Conservation (phyloP, 2,797 vertebrate genomes). For the Galago senegalensis region DNA sequence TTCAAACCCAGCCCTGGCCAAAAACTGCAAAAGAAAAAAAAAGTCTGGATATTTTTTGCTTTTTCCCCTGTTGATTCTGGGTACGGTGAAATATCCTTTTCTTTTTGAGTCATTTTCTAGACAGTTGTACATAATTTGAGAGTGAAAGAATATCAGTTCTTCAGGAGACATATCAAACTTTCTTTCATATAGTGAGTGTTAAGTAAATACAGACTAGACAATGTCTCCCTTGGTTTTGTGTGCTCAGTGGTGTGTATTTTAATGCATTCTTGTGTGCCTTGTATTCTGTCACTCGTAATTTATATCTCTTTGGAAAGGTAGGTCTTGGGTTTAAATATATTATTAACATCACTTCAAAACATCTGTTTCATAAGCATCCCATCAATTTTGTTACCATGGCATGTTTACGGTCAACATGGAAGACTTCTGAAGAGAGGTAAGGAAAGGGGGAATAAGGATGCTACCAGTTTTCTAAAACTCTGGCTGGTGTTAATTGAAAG, state of each 20-base stretch:
- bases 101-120: slow-evolving; percentile 34
- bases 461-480: slow-evolving; percentile 70
- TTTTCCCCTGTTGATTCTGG: slow-evolving; percentile 41
- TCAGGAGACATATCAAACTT: slow-evolving; percentile 37
- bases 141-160: slow-evolving; percentile 53
- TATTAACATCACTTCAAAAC: slow-evolving; percentile 60
- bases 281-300: slow-evolving; percentile 74
- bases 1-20: too few species aligned
- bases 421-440: slow-evolving; percentile 50
- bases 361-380: slow-evolving; percentile 64
- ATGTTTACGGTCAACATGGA: slow-evolving; percentile 46
- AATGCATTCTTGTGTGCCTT: slow-evolving; percentile 59
- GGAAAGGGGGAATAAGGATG: slow-evolving; percentile 58
- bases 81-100: slow-evolving; percentile 39
- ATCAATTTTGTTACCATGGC: slow-evolving; percentile 70
- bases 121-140: slow-evolving; percentile 57
- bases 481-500: slow-evolving; percentile 81
- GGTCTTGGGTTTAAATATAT: slow-evolving; percentile 63
- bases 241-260: slow-evolving; percentile 56
- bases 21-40: too few species aligned
- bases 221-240: slow-evolving; percentile 14
- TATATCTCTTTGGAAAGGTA: slow-evolving; percentile 62
- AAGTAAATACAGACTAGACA: slow-evolving; percentile 15
- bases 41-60: not conserved
- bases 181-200: not conserved